Percentiles rank a stretch among this genome's conserved stretches.
Evolutionary conservation across 2,113 vertebrate genomes (phyloP).

Genomic region (Acinonyx jubatus): DNA sequence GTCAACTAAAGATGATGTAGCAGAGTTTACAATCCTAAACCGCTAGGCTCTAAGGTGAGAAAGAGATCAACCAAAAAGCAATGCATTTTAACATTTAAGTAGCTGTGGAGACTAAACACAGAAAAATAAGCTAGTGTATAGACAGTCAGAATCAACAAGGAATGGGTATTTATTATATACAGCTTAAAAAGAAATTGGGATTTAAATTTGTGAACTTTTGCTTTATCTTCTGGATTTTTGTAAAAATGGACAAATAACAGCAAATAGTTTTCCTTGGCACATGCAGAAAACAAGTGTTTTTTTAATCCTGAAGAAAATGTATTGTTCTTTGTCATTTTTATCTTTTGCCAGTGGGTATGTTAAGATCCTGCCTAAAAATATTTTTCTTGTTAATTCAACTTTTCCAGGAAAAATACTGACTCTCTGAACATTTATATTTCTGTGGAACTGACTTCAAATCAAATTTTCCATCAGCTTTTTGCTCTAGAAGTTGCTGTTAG

Average conservation of each 20-base stretch:
- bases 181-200: neutral
- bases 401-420: conserved; percentile 51
- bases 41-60: neutral
- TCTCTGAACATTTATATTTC: conserved; percentile 42
- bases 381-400: conserved; percentile 57
- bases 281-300: neutral
- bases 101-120: neutral
- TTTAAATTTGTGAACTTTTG: conserved; percentile 38
- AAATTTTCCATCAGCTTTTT: conserved; percentile 31
- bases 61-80: neutral
- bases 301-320: conserved; percentile 21
- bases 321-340: conserved; percentile 39
- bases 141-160: neutral
- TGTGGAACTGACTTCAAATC: neutral
- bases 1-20: neutral
- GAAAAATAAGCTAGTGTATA: neutral
- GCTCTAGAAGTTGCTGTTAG: neutral
- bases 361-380: conserved; percentile 40
- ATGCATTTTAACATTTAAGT: neutral
- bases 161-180: conserved; percentile 22
- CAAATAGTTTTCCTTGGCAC: neutral
- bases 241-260: conserved; percentile 5
- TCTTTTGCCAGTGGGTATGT: neutral
- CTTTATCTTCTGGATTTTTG: conserved; percentile 35
- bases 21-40: neutral